A percentile compares a stretch with the other conserved stretches of the same genome.
Conservation (phyloP, 2,888 invertebrate genomes). For the Mimas tiliae region DNA sequence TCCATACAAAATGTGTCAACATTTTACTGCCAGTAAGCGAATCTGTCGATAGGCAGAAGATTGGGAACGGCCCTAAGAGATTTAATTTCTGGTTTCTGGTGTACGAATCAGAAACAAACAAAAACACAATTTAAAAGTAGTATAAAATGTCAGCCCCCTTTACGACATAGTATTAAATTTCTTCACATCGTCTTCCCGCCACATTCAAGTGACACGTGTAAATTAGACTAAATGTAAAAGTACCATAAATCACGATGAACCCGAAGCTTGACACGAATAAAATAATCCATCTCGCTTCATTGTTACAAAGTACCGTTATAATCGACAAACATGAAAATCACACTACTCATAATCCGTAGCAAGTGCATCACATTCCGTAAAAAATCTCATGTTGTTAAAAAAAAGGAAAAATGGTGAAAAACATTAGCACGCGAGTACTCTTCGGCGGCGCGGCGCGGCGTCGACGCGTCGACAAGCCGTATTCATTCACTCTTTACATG, state of each 20-base stretch:
- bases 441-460: conserved; percentile 4
- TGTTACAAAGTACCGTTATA: neutral
- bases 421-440: neutral
- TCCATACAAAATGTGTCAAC: too few relatives aligned
- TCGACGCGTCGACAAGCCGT: conserved; percentile 7
- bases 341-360: neutral
- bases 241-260: too few relatives aligned
- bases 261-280: too few relatives aligned
- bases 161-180: too few relatives aligned
- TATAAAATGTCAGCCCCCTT: too few relatives aligned
- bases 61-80: too few relatives aligned
- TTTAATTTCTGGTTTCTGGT: too few relatives aligned
- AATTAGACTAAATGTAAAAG: neutral
- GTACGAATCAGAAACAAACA: too few relatives aligned
- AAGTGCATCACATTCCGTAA: neutral
- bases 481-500: conserved; percentile 23
- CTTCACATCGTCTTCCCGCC: neutral
- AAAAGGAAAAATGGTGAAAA: conserved; percentile 13
- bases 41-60: too few relatives aligned
- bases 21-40: too few relatives aligned
- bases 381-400: conserved; percentile 15
- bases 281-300: too few relatives aligned
- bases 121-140: too few relatives aligned
- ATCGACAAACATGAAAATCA: neutral
- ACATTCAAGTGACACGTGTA: neutral